Evolutionary conservation across 2,113 vertebrate species (phyloP).

Genomic region (Ochotona princeps): DNA sequence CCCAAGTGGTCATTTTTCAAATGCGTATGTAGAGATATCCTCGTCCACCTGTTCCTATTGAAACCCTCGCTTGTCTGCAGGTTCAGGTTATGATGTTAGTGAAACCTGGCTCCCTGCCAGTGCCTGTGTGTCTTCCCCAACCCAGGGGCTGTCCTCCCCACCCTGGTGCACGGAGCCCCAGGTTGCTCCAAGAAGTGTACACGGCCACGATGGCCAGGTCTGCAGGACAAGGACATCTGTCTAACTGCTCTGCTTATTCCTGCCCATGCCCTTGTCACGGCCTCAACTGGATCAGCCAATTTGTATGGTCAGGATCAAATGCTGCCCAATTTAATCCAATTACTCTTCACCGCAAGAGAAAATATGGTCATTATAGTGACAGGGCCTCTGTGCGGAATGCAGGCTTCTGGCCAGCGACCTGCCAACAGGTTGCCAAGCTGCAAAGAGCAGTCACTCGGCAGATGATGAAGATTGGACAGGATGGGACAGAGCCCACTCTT

Average conservation of each 20-base stretch:
- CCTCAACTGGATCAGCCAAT: constrained; percentile 47
- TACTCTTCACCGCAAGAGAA: constrained; percentile 61
- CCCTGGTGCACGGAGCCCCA: not conserved
- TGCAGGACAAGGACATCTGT: not conserved
- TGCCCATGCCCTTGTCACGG: not conserved
- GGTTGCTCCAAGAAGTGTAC: not conserved
- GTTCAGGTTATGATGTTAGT: not conserved
- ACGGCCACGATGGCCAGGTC: not conserved
- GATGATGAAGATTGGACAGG: not conserved
- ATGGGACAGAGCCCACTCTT: not conserved
- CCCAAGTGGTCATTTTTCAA: not conserved
- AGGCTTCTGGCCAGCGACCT: constrained; percentile 25
- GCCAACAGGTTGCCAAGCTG: not conserved
- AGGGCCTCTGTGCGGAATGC: constrained; percentile 40
- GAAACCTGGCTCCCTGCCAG: not conserved
- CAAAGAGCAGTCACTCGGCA: accelerated
- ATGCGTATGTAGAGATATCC: not conserved
- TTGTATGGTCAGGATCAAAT: constrained; percentile 61
- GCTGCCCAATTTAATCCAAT: constrained; percentile 72
- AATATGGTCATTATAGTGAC: constrained; percentile 52
- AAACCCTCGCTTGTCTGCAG: not conserved
- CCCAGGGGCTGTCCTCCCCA: not conserved
- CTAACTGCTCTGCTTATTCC: not conserved
- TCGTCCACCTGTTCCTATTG: accelerated
- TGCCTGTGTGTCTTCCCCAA: not conserved